A percentile compares a stretch with the other conserved stretches of the same genome.
Conservation (phyloP, 92 coral and sea anemone species). For the Zoanthus solanderi region DNA sequence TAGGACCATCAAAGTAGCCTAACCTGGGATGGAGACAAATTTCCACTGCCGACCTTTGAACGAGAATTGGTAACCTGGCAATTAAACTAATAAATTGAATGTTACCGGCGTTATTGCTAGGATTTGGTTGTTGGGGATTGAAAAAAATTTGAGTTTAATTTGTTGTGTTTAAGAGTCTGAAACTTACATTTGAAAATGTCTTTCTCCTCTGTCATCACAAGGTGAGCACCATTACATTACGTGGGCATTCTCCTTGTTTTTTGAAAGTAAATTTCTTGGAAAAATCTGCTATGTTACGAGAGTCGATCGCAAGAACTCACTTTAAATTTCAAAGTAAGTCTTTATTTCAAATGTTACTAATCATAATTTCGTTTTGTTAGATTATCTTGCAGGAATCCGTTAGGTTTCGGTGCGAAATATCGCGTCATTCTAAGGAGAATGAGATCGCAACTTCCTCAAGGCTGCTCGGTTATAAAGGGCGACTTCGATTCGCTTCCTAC, state of each 20-base stretch:
- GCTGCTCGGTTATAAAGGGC: slow-evolving; percentile 73
- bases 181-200: slow-evolving; percentile 50
- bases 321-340: neutral
- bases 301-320: neutral
- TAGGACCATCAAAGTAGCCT: neutral
- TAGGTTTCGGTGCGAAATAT: slow-evolving; percentile 66
- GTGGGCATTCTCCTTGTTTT: neutral
- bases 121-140: slow-evolving; percentile 42
- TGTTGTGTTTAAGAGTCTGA: slow-evolving; percentile 3
- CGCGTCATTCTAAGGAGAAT: slow-evolving; percentile 72
- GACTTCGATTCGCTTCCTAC: slow-evolving; percentile 70
- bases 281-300: neutral
- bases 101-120: slow-evolving; percentile 45
- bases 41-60: slow-evolving; percentile 21
- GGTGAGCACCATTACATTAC: slow-evolving; percentile 44
- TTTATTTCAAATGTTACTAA: neutral
- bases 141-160: slow-evolving; percentile 30
- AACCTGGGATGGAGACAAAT: neutral
- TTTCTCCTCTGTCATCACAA: slow-evolving; percentile 69
- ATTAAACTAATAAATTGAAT: neutral
- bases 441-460: slow-evolving; percentile 69
- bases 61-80: slow-evolving; percentile 43
- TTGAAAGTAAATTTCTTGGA: slow-evolving; percentile 7
- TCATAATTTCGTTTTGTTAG: neutral
- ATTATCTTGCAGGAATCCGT: slow-evolving; percentile 22